Percentiles rank a stretch among this genome's conserved stretches.
These are phyloP conservation scores for Neodon shergylaensis DNA, from an alignment of 2,113 vertebrate genomes.

Conservation along the genomic window DNA sequence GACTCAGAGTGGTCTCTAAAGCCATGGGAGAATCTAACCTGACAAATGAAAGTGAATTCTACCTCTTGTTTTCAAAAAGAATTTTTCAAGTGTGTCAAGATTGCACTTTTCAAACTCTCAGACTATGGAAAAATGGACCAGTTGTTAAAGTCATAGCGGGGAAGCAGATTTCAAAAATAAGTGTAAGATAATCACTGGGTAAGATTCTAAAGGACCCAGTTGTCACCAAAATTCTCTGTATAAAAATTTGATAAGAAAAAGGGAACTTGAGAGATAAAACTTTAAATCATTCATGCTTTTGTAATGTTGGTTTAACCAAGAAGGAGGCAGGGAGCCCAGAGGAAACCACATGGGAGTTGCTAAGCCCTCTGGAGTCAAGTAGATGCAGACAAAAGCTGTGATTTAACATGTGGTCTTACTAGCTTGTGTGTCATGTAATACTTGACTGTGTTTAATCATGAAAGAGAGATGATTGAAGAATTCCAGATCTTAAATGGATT, in stretches of 20 bases:
- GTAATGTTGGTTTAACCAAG: neutral
- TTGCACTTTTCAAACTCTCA: slow-evolving; percentile 35
- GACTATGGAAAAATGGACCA: neutral
- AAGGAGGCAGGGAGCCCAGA: neutral
- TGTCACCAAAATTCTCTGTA: neutral
- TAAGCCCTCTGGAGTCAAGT: neutral
- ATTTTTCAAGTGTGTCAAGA: neutral
- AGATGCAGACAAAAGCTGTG: neutral
- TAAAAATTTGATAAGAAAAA: neutral
- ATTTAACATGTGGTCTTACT: slow-evolving; percentile 58
- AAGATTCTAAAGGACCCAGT: neutral
- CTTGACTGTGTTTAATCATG: slow-evolving; percentile 69
- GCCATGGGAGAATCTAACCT: slow-evolving; percentile 24
- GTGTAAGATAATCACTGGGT: neutral
- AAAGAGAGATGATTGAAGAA: slow-evolving; percentile 69
- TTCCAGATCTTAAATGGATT: slow-evolving; percentile 65
- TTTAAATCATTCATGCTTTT: neutral
- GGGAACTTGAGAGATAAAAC: neutral
- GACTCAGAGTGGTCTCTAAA: neutral
- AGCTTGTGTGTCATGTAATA: slow-evolving; percentile 43
- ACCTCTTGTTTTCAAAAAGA: neutral
- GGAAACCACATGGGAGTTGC: neutral
- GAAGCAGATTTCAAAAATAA: neutral
- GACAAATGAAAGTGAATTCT: slow-evolving; percentile 54
- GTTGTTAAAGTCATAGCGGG: slow-evolving; percentile 6